These are phyloP conservation scores for Chiloscyllium punctatum DNA, from an alignment of 2,797 vertebrate species.

Conservation along the genomic window DNA sequence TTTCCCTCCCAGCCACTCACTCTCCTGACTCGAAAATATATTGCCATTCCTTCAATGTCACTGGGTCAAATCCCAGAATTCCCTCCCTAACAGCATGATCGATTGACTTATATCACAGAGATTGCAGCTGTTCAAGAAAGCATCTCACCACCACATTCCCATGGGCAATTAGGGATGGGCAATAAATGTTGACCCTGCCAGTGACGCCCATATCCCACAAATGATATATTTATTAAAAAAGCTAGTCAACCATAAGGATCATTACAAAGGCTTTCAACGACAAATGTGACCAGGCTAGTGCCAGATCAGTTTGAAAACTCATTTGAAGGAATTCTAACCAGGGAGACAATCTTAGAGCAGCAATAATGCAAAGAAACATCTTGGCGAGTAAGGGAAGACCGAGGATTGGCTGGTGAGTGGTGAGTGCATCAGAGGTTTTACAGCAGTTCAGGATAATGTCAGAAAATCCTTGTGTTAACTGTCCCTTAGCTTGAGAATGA, in stretches of 20 bases:
- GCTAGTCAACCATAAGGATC: neutral
- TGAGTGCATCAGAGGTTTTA: neutral
- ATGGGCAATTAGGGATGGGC: too few relatives aligned
- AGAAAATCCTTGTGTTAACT: neutral
- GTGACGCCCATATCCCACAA: too few relatives aligned
- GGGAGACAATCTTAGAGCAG: neutral
- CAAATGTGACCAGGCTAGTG: neutral
- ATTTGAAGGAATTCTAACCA: neutral
- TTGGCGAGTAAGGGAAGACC: neutral
- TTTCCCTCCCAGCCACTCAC: too few relatives aligned
- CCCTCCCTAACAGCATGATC: too few relatives aligned
- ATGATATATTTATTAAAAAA: neutral
- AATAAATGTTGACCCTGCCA: too few relatives aligned
- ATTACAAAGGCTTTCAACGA: neutral
- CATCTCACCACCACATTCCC: too few relatives aligned
- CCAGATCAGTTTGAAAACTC: neutral
- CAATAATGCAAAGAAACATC: neutral
- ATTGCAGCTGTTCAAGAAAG: too few relatives aligned
- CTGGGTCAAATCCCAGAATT: too few relatives aligned
- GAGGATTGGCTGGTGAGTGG: neutral
- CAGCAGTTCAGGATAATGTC: neutral
- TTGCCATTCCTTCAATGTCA: too few relatives aligned
- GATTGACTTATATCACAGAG: too few relatives aligned
- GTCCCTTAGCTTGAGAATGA: too few relatives aligned
- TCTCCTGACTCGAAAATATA: too few relatives aligned